A percentile compares a stretch with the other conserved stretches of the same genome.
Evolutionary conservation across 2,797 vertebrate genomes (phyloP).

Genomic region (Rhinella marina): DNA sequence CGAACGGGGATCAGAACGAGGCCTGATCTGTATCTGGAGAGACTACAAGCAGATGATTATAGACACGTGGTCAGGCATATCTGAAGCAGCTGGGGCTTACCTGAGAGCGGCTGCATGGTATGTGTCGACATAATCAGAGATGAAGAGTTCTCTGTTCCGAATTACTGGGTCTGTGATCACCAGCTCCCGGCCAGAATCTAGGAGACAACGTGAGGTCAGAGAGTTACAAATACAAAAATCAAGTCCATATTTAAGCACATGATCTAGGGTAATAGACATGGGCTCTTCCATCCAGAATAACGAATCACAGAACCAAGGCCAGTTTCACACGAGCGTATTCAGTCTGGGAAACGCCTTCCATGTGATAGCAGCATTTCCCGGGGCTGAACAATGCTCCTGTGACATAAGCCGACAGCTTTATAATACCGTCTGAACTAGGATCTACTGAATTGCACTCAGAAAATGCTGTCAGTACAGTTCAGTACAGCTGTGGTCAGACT

Average conservation of each 20-base stretch:
- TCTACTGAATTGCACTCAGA: too few relatives aligned
- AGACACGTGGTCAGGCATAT: neutral
- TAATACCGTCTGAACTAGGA: too few relatives aligned
- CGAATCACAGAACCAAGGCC: too few relatives aligned
- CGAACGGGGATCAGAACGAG: neutral
- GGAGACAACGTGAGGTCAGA: constrained; percentile 1
- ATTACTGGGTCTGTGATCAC: constrained; percentile 98
- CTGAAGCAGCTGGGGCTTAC: constrained; percentile 71
- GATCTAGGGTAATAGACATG: neutral
- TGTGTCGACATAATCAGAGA: constrained; percentile 97
- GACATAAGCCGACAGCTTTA: too few relatives aligned
- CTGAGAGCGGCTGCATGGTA: constrained; percentile 98
- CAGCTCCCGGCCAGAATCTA: constrained; percentile 96
- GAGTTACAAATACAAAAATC: neutral
- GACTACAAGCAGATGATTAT: neutral
- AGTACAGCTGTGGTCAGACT: too few relatives aligned
- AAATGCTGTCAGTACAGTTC: too few relatives aligned
- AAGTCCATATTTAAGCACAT: neutral
- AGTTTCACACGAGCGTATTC: too few relatives aligned
- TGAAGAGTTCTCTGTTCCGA: constrained; percentile 98
- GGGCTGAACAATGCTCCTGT: too few relatives aligned
- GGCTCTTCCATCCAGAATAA: neutral
- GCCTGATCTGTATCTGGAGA: neutral
- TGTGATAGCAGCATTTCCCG: too few relatives aligned
- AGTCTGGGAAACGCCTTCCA: too few relatives aligned